Evolutionary conservation across 2,888 invertebrate species (phyloP), one percentile per base, ranked within the genome.

Genomic region (Craniophora ligustri): DNA sequence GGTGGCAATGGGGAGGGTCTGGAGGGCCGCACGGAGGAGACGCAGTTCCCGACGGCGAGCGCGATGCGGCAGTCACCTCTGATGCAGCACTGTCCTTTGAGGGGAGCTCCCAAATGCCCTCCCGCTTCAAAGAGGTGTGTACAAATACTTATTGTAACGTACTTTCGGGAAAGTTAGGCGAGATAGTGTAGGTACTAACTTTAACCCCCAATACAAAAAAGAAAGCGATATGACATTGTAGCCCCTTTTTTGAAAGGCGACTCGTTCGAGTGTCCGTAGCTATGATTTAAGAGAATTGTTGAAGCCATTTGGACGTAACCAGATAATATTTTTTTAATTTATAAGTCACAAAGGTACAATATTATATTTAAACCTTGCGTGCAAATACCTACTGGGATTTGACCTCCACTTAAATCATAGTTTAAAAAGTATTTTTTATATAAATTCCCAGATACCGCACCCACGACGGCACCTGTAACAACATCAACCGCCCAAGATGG

Each of bases 401-500:
- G 4, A 23, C 8, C 3, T 10, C 8, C 8, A 8, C n/a, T n/a
- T n/a, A n/a, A n/a, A n/a, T 8, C 1, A 10, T 2, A 18, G 5
- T 5, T 19, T 2, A 19, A 19, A 13, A 36, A 21, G 6, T 5
- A 10, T 3, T 14, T 7, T 38, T 14, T 10, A 3, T n/a, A 10
- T 10, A 3, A 0, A 10, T 14, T 58, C 56, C 7, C 71, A 93
- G 96, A 59, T 98, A 97, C 87, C 95, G 98, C 45, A 97, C 97
- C 0, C 95, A 97, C 47, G 98, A 98, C 80, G 98, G 98, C 26
- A 97, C 97, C 26, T 98, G 98, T 88, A 98, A 98, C 88, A 98
- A 98, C 88, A 87, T 95, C 44, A 93, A 94, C 45, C 94, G 96
- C 42, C 95, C 96, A 0, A 95, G 97, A 84, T 96, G 96, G 95